These are phyloP conservation scores for Yponomeuta cagnagella DNA, from an alignment of 2,888 invertebrate genomes.

Conservation along the genomic window DNA sequence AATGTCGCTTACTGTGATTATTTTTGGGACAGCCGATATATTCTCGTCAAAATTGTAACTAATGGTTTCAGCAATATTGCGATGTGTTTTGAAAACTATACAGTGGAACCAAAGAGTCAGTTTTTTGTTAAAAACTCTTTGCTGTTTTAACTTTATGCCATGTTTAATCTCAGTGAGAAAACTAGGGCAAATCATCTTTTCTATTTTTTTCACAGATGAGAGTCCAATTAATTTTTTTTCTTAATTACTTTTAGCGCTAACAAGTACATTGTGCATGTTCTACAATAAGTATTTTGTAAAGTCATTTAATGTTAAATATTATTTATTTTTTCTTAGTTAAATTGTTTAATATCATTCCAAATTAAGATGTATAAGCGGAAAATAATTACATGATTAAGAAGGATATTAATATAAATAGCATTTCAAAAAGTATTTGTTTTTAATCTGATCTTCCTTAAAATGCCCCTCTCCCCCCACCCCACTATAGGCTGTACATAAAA, in stretches of 20 bases:
- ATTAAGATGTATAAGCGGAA: constrained; percentile 68
- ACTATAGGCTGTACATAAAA: too few relatives aligned
- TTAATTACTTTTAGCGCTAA: not conserved
- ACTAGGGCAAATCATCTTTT: not conserved
- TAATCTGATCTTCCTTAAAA: too few relatives aligned
- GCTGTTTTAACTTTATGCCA: constrained; percentile 23
- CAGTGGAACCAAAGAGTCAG: constrained; percentile 68
- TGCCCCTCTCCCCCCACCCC: too few relatives aligned
- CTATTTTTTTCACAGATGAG: not conserved
- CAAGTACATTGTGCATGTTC: constrained; percentile 47
- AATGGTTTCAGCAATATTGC: not conserved
- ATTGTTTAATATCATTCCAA: constrained; percentile 66
- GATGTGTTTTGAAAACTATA: constrained; percentile 35
- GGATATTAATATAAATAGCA: constrained; percentile 59
- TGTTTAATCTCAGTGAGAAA: constrained; percentile 1
- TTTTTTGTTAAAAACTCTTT: constrained; percentile 57
- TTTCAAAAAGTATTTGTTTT: constrained; percentile 14
- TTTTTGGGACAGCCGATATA: constrained; percentile 5
- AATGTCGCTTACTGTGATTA: too few relatives aligned
- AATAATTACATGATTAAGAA: constrained; percentile 63
- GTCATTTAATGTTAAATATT: constrained; percentile 48
- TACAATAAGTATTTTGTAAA: constrained; percentile 32
- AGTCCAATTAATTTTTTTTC: not conserved
- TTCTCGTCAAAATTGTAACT: constrained; percentile 17
- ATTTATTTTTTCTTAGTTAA: constrained; percentile 48